Conservation (phyloP, 2,797 vertebrate genomes). For the Gambusia yucatana region DNA sequence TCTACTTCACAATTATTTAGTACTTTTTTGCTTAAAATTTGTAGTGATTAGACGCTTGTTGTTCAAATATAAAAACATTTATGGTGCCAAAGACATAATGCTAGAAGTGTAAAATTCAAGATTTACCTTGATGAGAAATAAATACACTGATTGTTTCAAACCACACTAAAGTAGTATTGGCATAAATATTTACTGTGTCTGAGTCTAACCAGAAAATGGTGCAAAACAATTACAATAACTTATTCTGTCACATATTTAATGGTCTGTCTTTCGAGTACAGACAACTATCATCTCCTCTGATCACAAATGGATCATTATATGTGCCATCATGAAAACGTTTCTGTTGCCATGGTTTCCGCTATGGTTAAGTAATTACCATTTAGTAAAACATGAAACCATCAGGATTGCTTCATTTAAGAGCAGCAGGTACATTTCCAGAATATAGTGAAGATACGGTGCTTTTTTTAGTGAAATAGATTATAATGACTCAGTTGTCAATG, state of each 20-base stretch:
- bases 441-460: neutral
- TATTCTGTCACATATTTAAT: neutral
- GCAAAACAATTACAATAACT: neutral
- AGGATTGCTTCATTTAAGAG: neutral
- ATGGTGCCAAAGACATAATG: neutral
- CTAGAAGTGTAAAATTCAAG: neutral
- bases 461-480: neutral
- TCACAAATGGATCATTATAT: neutral
- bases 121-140: neutral
- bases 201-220: neutral
- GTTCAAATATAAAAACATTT: neutral
- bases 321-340: neutral
- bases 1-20: neutral
- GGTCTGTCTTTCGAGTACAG: no score
- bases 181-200: no score
- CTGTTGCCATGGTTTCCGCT: neutral
- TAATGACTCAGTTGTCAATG: slow-evolving; percentile 15
- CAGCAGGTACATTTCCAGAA: neutral
- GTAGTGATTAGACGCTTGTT: neutral
- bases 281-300: neutral
- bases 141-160: neutral
- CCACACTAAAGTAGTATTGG: neutral
- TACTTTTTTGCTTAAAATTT: neutral
- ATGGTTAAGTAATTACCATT: neutral
- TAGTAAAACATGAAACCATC: neutral